These are phyloP conservation scores for Ditylenchus weischeri DNA, from an alignment of 2,888 invertebrate genomes.

Conservation along the genomic window DNA sequence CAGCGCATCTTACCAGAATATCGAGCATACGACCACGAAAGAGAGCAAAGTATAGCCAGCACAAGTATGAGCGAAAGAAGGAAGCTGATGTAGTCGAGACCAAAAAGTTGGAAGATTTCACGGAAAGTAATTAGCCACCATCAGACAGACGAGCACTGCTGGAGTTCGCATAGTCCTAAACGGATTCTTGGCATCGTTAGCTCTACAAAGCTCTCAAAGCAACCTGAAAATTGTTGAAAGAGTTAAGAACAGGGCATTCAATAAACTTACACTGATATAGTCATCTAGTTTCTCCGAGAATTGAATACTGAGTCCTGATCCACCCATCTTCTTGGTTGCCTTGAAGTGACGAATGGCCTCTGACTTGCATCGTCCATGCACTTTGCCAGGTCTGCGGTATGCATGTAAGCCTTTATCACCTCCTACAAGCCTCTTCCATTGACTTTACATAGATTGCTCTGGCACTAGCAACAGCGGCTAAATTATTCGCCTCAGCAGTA, in stretches of 20 bases:
- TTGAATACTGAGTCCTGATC: conserved; percentile 84
- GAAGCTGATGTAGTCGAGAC: conserved; percentile 60
- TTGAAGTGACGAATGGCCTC: conserved; percentile 66
- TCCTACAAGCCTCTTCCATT: conserved; percentile 90
- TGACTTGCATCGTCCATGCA: conserved; percentile 77
- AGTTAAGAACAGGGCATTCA: not conserved
- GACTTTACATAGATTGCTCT: conserved; percentile 81
- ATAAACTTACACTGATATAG: conserved; percentile 61
- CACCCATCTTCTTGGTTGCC: conserved; percentile 90
- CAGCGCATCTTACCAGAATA: conserved; percentile 61
- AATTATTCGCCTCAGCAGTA: conserved; percentile 98
- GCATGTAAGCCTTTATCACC: conserved; percentile 89
- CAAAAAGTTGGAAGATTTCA: conserved; percentile 61
- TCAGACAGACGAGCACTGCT: conserved; percentile 78
- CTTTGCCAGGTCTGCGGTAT: conserved; percentile 78
- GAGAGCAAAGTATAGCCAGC: conserved; percentile 75
- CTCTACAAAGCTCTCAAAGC: conserved; percentile 73
- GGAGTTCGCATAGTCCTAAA: conserved; percentile 89
- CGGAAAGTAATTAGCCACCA: conserved; percentile 81
- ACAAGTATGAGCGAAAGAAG: conserved; percentile 74
- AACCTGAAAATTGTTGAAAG: conserved; percentile 58
- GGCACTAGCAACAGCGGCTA: conserved; percentile 72
- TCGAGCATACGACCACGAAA: conserved; percentile 88
- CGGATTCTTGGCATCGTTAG: conserved; percentile 97
- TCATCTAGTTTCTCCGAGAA: conserved; percentile 78